Evolutionary conservation across 2,888 invertebrate species (phyloP), one percentile per base, ranked within the genome.

Genomic region (Drosophila yooni): DNA sequence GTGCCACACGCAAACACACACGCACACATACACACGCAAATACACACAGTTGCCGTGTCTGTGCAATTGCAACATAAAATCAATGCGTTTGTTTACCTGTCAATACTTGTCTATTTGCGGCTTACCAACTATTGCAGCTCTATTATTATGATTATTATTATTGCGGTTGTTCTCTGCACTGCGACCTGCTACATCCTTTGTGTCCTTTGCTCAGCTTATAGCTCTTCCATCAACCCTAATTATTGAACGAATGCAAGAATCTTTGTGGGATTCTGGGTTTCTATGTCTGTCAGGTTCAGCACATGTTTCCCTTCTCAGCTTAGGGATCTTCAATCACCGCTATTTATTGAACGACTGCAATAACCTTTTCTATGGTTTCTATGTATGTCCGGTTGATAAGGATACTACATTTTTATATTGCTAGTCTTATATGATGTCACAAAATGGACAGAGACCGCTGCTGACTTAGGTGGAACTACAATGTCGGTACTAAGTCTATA

Each of bases 91-190:
- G 61, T 71, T 62, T 50, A 34, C 51, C 48, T 56, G 52, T 59
- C 59, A 75, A 65, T 71, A 60, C 61, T 53, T 65, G 58, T 66
- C 60, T 61, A 61, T 61, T 80, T 68, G 76, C 34, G 69, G 59
- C 46, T 56, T 38, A 51, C 51, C 48, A 61, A 54, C 61, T 59
- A 57, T 18, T 51, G 15, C n/a, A n/a, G n/a, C n/a, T 10, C 13
- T 15, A n/a, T 10, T 46, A 15, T 46, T 21, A 46, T 21, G n/a
- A 43, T 13, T 38, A 38, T 2, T 18, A 8, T 38, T 38, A 38
- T 46, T 25, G 15, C 21, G 15, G 46, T 25, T 25, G 46, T 4
- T 1, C 3, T 46, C 3, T 13, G 3, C 13, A 15, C 3, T 7
- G 46, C 7, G 21, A 21, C 21, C 46, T 15, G 13, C 15, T 46